Conservation (phyloP, 1,140 invertebrate genomes). For the Zophobas morio region DNA sequence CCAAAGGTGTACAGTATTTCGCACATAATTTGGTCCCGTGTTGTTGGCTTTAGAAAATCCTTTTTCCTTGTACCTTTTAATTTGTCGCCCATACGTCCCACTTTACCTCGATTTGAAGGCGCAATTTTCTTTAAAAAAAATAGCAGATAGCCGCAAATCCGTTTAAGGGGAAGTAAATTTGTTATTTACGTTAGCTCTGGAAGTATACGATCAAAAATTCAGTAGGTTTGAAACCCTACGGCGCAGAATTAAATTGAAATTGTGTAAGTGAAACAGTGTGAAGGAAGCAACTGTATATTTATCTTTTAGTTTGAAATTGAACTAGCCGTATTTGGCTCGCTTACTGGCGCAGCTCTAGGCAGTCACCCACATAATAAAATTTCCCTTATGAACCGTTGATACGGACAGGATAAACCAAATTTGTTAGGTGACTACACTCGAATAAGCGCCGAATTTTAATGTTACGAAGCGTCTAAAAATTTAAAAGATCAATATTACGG, state of each 20-base stretch:
- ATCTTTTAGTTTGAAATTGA: conserved; percentile 24
- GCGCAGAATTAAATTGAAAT: conserved; percentile 17
- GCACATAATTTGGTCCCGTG: no score
- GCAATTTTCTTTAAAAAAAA: not conserved
- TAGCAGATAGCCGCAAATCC: conserved; percentile 7
- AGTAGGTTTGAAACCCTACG: conserved; percentile 1
- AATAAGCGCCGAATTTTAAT: conserved; percentile 17
- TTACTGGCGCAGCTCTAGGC: not conserved
- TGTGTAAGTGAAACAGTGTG: conserved; percentile 4
- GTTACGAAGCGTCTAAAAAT: conserved; percentile 18
- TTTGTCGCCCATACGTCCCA: no score
- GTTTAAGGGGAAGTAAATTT: conserved; percentile 17
- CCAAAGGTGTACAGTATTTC: no score
- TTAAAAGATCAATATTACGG: conserved; percentile 4
- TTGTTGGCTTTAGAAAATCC: no score
- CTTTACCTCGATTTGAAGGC: not conserved
- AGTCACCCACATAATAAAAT: conserved; percentile 39
- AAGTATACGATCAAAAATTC: conserved; percentile 12
- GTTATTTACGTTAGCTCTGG: not conserved
- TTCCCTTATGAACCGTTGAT: conserved; percentile 38
- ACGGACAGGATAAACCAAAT: conserved; percentile 29
- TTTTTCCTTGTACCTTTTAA: no score
- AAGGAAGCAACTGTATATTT: conserved; percentile 25
- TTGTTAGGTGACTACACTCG: conserved; percentile 6
- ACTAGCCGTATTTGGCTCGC: conserved; percentile 10